Conservation (phyloP, 2,888 invertebrate genomes). For the Cacoxenus indagator region DNA sequence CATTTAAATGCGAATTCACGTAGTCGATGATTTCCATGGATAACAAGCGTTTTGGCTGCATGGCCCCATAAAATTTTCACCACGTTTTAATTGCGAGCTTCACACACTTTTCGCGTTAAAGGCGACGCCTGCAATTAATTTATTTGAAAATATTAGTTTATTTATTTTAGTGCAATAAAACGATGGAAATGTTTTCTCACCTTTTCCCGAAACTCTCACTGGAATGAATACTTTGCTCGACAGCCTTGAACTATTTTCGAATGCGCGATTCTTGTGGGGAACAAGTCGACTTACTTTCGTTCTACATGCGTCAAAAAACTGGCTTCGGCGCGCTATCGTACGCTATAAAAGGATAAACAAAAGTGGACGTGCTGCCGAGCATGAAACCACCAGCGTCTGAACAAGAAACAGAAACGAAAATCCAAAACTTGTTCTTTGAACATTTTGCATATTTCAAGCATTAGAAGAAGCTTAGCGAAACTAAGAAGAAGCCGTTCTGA, state of each 20-base stretch:
- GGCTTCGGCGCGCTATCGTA: neutral
- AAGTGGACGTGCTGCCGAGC: neutral
- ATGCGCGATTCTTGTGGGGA: neutral
- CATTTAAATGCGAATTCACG: conserved; percentile 45
- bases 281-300: neutral
- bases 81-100: conserved; percentile 44
- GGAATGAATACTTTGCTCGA: neutral
- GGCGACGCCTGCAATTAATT: conserved; percentile 46
- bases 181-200: neutral
- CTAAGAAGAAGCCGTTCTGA: neutral
- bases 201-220: neutral
- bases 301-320: neutral
- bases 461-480: neutral
- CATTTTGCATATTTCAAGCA: neutral
- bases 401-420: too few relatives aligned
- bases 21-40: conserved; percentile 41
- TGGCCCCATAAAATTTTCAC: conserved; percentile 46
- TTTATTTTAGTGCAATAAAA: neutral
- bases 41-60: conserved; percentile 41
- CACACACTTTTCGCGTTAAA: neutral
- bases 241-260: neutral
- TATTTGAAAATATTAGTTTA: neutral
- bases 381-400: neutral
- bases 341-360: neutral
- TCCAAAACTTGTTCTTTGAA: neutral